phyloP scores from a whole-genome alignment of 2,888 invertebrate genomes.

The Sipha maydis region DNA sequence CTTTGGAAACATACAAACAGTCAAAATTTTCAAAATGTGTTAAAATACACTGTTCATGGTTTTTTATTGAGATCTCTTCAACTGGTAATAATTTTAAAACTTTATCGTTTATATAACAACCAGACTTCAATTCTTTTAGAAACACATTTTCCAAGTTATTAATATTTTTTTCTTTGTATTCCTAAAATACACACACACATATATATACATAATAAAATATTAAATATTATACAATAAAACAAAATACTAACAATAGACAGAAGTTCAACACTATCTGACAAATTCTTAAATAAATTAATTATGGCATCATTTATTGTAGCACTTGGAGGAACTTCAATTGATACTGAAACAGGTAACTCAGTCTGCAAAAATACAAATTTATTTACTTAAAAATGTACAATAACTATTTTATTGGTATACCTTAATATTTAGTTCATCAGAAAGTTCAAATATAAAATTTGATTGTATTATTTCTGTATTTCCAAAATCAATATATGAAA shows the following conservation, averaged over 20 bases:
- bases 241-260: constrained; percentile 38
- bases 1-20: background rate
- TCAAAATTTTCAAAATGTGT: constrained; percentile 7
- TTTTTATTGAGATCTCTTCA: background rate
- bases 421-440: constrained; percentile 20
- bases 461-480: constrained; percentile 18
- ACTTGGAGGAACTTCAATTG: constrained; percentile 42
- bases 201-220: background rate
- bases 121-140: constrained; percentile 6
- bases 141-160: constrained; percentile 9
- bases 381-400: background rate
- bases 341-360: constrained; percentile 16
- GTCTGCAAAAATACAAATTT: constrained; percentile 10
- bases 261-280: background rate
- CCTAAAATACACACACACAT: constrained; percentile 3
- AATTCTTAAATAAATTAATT: background rate
- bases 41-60: background rate
- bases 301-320: background rate
- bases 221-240: background rate
- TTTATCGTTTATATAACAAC: constrained; percentile 15
- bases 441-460: constrained; percentile 36
- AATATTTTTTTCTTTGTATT: background rate
- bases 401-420: background rate
- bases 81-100: constrained; percentile 7
- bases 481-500: constrained; percentile 53